A percentile compares a stretch with the other conserved stretches of the same genome.
Evolutionary conservation across 1,140 invertebrate species (phyloP).

Genomic region (Charaxes varanes): DNA sequence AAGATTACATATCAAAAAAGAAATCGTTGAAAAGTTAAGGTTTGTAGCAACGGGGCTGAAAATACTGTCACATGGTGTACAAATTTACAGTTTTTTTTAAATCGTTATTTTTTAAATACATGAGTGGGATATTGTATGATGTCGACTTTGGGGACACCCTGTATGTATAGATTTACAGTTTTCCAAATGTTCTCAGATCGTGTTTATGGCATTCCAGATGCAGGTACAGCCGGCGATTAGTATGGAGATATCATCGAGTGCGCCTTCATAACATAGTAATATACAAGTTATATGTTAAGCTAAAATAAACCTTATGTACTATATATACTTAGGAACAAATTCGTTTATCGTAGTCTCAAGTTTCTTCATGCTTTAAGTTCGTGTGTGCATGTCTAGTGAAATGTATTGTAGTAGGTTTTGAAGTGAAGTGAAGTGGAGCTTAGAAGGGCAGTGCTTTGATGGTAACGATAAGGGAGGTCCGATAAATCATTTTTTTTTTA

Average conservation of each 20-base stretch:
- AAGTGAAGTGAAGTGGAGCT: too few species aligned
- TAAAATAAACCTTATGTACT: constrained; percentile 49
- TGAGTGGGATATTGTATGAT: too few species aligned
- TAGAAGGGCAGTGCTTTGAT: too few species aligned
- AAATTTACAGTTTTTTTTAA: too few species aligned
- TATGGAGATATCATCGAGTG: constrained; percentile 46
- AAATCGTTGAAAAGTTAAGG: too few species aligned
- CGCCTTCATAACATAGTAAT: constrained; percentile 59
- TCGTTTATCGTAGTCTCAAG: constrained; percentile 56
- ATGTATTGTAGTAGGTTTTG: constrained; percentile 8
- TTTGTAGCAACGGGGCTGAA: too few species aligned
- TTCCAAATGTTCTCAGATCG: too few species aligned
- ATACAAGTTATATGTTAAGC: constrained; percentile 38
- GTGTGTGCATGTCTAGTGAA: constrained; percentile 37
- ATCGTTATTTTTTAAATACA: too few species aligned
- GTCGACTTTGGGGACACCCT: too few species aligned
- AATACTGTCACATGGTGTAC: too few species aligned
- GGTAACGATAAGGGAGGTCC: constrained; percentile 20
- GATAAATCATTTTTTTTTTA: constrained; percentile 17
- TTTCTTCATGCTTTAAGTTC: constrained; percentile 68
- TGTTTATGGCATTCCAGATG: constrained; percentile 35
- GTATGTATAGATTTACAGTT: too few species aligned
- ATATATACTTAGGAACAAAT: constrained; percentile 65
- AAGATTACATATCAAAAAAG: too few species aligned
- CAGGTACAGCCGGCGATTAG: constrained; percentile 39